A percentile compares a stretch with the other conserved stretches of the same genome.
These are phyloP conservation scores for Drosophila bocki DNA, from an alignment of 1,140 invertebrate species.

Conservation along the genomic window DNA sequence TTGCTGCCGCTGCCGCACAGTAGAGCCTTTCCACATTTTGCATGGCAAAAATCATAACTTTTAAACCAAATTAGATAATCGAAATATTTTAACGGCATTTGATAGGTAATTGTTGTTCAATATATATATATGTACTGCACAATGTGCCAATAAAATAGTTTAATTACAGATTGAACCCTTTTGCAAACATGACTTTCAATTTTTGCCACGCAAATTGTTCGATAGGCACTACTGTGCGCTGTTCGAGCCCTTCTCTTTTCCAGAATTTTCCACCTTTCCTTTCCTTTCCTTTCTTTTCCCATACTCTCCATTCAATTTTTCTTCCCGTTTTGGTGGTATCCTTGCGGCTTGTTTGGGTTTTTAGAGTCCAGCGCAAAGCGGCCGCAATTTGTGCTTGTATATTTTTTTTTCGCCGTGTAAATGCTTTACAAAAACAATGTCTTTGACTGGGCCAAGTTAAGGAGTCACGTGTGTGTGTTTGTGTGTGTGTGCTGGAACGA, in stretches of 20 bases:
- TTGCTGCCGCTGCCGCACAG: conserved; percentile 9
- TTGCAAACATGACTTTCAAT: no score
- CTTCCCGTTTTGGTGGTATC: neutral
- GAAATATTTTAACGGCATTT: no score
- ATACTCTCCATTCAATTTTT: neutral
- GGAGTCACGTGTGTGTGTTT: conserved; percentile 4
- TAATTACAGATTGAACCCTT: no score
- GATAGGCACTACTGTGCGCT: no score
- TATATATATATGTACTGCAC: no score
- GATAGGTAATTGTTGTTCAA: no score
- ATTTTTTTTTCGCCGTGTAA: conserved; percentile 36
- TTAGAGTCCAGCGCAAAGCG: conserved; percentile 52
- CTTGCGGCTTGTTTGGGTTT: conserved; percentile 53
- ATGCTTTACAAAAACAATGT: conserved; percentile 50
- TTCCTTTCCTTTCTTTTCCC: neutral
- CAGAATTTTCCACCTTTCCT: neutral
- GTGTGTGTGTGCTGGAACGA: conserved; percentile 24
- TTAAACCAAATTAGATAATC: no score
- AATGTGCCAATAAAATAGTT: no score
- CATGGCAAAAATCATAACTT: no score
- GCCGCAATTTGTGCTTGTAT: conserved; percentile 53
- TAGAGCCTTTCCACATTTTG: no score
- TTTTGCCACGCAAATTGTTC: no score
- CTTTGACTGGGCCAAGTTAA: conserved; percentile 17
- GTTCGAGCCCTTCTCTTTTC: neutral